Conservation (phyloP, 2,797 vertebrate genomes). For the Clarias pachynema region DNA sequence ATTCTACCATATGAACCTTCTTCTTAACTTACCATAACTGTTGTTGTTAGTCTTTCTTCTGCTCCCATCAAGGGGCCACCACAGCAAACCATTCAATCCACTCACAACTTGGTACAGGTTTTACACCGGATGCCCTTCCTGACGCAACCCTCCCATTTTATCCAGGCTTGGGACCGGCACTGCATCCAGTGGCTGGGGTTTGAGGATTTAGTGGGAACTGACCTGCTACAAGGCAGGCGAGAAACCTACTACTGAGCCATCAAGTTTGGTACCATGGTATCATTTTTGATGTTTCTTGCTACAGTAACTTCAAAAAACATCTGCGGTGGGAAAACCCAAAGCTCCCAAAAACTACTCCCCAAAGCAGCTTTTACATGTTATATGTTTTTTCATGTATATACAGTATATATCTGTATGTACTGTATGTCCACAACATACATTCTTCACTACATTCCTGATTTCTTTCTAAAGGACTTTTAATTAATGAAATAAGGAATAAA, state of each 20-base stretch:
- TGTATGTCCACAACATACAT: neutral
- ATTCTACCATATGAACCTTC: neutral
- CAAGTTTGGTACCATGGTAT: neutral
- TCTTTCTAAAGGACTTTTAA: neutral
- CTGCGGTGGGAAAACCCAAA: neutral
- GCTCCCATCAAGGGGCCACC: too few species aligned
- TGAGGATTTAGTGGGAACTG: too few species aligned
- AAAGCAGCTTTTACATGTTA: neutral
- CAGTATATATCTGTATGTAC: neutral
- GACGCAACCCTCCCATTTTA: too few species aligned
- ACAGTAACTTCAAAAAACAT: neutral
- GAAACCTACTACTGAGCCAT: too few species aligned
- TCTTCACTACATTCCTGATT: neutral
- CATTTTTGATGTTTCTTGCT: neutral
- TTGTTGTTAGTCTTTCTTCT: neutral
- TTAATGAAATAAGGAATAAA: neutral
- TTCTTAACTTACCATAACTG: neutral
- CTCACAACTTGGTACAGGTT: too few species aligned
- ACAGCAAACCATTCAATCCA: too few species aligned
- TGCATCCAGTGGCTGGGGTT: too few species aligned
- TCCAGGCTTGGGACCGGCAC: too few species aligned
- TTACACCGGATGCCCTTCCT: too few species aligned
- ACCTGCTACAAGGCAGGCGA: too few species aligned
- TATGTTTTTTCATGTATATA: neutral
- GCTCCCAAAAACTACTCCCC: neutral